Base-by-base conservation (phyloP, 1,140 invertebrate species). In the Nasonia longicornis region DNA sequence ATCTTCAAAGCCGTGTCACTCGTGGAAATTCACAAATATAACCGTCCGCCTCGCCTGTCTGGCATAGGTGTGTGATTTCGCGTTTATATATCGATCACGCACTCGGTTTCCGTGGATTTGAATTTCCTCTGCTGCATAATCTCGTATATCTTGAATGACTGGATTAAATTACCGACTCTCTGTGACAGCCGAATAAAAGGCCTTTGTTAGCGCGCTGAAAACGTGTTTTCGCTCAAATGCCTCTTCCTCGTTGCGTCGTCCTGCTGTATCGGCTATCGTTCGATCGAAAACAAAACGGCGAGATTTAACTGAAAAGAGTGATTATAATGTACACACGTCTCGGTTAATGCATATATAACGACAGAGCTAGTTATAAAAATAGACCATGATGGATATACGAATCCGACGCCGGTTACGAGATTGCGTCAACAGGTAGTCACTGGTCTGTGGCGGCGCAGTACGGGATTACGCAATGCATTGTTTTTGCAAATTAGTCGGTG, bases 81-180 rank as follows among this genome's bases (percentile, higher is more conserved):
- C 48, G 48, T n/a, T 4, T 58, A 58, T 58, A n/a, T n/a, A n/a
- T 58, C 16, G 16, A 58, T 58, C 48, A 20, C 52, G 20, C 38
- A 8, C 52, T 58, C 64, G 64, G 7, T 67, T 12, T 67, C 64
- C 64, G 64, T 16, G 1, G 64, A 67, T 67, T 67, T 67, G 64
- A 20, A 29, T 67, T 29, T 67, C 22, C 64, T 67, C 29, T 29
- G 14, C 58, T 63, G 29, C 26, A 29, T 67, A 67, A 31, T 67
- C 64, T 29, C 64, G 7, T 67, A 67, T 67, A 67, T 67, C 64
- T 67, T 29, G 29, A 67, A 29, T 67, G 26, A 67, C 22, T 67
- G 64, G 64, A 31, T 67, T 67, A 16, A 67, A 29, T 16, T 58
- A n/a, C 1, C 52, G 16, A 2, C 52, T n/a, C 10, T 8, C 38